These are phyloP conservation scores for Chelon auratus DNA, from an alignment of 2,797 vertebrate species.

Conservation along the genomic window DNA sequence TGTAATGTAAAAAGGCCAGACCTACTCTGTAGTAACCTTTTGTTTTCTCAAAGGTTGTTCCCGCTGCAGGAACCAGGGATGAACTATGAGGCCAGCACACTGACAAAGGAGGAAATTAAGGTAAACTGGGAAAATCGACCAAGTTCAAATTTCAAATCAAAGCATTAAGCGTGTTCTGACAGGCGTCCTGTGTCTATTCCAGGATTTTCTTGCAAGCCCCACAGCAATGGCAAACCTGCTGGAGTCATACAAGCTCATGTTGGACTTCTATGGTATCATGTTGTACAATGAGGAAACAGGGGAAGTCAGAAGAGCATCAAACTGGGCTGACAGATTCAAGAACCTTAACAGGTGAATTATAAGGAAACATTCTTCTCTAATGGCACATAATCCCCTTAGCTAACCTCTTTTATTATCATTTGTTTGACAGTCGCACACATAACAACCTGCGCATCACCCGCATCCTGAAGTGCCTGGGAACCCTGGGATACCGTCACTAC, in stretches of 20 bases:
- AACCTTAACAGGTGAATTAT: constrained; percentile 89
- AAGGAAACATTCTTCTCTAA: background rate
- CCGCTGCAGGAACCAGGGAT: constrained; percentile 92
- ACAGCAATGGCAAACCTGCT: constrained; percentile 80
- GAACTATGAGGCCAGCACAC: constrained; percentile 84
- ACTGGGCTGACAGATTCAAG: constrained; percentile 85
- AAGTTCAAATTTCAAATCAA: background rate
- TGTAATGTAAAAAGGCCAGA: background rate
- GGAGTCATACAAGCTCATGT: constrained; percentile 91
- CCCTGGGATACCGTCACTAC: constrained; percentile 86
- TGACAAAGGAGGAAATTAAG: constrained; percentile 87
- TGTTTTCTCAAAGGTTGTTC: constrained; percentile 87
- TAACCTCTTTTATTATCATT: background rate
- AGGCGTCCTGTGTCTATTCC: background rate
- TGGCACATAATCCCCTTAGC: background rate
- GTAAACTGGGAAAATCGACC: constrained; percentile 68
- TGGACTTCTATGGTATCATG: constrained; percentile 93
- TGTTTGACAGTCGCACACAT: constrained; percentile 84
- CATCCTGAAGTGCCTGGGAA: constrained; percentile 94
- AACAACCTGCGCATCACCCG: constrained; percentile 95
- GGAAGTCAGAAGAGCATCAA: constrained; percentile 75
- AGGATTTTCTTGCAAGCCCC: constrained; percentile 82
- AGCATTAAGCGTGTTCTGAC: constrained; percentile 4
- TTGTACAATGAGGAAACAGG: constrained; percentile 80
- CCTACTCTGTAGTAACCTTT: fast-evolving